Base-by-base conservation (phyloP, 2,888 invertebrate genomes). In the Formica aserva region DNA sequence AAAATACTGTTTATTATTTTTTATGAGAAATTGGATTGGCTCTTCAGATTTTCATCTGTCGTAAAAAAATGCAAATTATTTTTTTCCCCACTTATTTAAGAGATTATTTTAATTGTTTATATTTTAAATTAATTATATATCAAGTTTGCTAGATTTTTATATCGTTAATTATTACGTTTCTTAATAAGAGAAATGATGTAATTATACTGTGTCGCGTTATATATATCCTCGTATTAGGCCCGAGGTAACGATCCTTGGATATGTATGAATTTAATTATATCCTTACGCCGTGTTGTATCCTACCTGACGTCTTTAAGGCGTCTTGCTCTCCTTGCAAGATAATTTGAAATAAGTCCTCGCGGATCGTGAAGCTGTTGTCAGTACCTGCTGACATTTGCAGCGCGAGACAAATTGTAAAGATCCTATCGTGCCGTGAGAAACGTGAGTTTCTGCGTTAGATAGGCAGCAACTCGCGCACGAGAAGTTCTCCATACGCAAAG, bases 401-500 rank as follows among this genome's bases (percentile, higher is more conserved):
- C 85, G 86, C 76, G 75, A 87, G 89, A 88, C 87, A 89, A 90
- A 89, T 90, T 87, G 87, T 48, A 67, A 60, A 89, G 85, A 89
- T 86, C 78, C 90, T 88, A 90, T 90, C 80, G 75, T 69, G 72
- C 66, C 88, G 86, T 89, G 90, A 89, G 89, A 89, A 89, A 90
- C 82, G 74, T 48, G 72, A 75, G 83, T 86, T 38, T 63, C 87
- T 85, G 75, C 77, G 77, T 82, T 77, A 65, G 80, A 29, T 71
- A 35, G 63, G 69, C 55, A 55, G 63, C 77, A 22, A 55, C 38
- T 77, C 32, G 22, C 66, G 48, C 38, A 22, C 26, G 32, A 15
- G 63, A 82, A 75, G 77, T 81, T 83, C 86, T 81, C 80, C 67
- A 45, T 67, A 55, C 63, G 67, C 69, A 74, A 52, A 78, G 38